These are phyloP conservation scores for Sarcophaga carnaria DNA, from an alignment of 2,888 invertebrate species.

Conservation along the genomic window DNA sequence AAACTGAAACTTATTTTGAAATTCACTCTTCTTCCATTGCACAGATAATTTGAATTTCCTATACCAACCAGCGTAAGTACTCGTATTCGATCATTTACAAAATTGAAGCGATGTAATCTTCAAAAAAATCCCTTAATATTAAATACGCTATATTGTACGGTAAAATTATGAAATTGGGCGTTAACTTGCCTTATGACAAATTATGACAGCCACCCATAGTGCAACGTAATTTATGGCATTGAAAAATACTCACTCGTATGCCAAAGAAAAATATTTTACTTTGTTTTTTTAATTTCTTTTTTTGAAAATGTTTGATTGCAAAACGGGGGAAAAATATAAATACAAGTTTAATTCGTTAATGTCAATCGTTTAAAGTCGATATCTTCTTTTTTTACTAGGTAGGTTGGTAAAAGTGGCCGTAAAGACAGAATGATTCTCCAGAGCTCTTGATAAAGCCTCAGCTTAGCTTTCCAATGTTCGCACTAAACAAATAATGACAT, in stretches of 20 bases:
- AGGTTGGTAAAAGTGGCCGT: background rate
- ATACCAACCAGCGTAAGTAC: background rate
- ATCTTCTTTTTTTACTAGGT: background rate
- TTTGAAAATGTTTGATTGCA: background rate
- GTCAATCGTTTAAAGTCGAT: background rate
- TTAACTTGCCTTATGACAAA: constrained; percentile 78
- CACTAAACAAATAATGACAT: too few species aligned
- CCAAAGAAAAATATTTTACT: constrained; percentile 53
- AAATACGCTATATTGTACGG: constrained; percentile 66
- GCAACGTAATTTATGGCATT: constrained; percentile 76
- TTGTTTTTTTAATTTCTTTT: background rate
- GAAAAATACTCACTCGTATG: constrained; percentile 8
- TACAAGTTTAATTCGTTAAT: background rate
- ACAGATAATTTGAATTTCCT: constrained; percentile 23
- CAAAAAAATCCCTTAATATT: constrained; percentile 55
- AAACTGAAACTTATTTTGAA: constrained; percentile 32
- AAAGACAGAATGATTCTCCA: too few species aligned
- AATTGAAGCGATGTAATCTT: constrained; percentile 14
- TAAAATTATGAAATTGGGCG: constrained; percentile 72
- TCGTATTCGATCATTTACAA: constrained; percentile 16
- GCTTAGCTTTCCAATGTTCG: too few species aligned
- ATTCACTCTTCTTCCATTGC: constrained; percentile 6
- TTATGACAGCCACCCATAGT: constrained; percentile 77
- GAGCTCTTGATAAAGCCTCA: too few species aligned
- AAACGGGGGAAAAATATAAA: background rate